Evolutionary conservation across 2,113 vertebrate species (phyloP), one percentile per base, ranked within the genome.

Genomic region (Drymodes brunneopygia): DNA sequence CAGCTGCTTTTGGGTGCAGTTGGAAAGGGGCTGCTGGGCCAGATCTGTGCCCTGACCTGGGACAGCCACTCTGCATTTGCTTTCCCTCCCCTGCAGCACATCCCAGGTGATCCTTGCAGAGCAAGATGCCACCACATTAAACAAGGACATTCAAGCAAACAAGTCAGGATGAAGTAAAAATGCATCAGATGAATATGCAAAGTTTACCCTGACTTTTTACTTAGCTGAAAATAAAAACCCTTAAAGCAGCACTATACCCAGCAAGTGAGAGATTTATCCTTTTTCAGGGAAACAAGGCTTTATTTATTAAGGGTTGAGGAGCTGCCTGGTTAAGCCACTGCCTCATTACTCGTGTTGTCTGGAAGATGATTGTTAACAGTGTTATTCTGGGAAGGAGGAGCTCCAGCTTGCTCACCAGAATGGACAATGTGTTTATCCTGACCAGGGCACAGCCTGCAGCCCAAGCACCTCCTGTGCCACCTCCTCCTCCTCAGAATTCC

Each of bases 271-370:
- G 45, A 4, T 25, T 21, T 48, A 56, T 65, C 17, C 42, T 29
- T 17, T 24, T 14, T 11, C 20, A 36, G 73, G 51, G 69, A 85
- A 94, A 88, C 0, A 0, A 66, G 42, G 38, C 36, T 73, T 15
- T 57, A 1, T 62, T 72, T 38, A 21, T 2, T 47, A 88, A 62
- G 74, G 12, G 14, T 14, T 50, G 79, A 86, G 38, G 74, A 95
- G 15, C 42, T 81, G 82, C 62, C 79, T 88, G 38, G 64, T 83
- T 88, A 88, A 96, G 64, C 8, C 74, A 73, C 42, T n/a, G 2
- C 24, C 67, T 93, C 67, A 45, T 96, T 94, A 80, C 80, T 44
- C 90, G 71, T 71, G 56, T 45, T 80, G 45, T 81, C 64, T 56
- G 72, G 75, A 74, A 93, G 38, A 66, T 47, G 67, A 69, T 21